Conservation (phyloP, 2,888 invertebrate species). For the Leptodirus hochenwartii region DNA sequence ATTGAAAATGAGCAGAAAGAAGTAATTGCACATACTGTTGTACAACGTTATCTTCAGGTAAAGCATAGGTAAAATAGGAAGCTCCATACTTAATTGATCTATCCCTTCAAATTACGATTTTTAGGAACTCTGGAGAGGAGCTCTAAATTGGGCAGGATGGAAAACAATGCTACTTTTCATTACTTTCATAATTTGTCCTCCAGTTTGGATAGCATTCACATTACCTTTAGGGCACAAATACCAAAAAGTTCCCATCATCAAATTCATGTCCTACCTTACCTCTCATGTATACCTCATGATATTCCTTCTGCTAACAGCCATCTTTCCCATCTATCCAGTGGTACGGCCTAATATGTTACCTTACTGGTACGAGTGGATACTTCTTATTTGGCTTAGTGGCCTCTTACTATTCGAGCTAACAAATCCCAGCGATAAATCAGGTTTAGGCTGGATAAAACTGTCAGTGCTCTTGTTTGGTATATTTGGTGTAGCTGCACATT, state of each 20-base stretch:
- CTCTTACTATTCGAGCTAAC: slow-evolving; percentile 90
- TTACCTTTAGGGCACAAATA: slow-evolving; percentile 88
- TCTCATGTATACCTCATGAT: slow-evolving; percentile 96
- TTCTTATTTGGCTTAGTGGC: slow-evolving; percentile 89
- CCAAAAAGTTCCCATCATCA: slow-evolving; percentile 97
- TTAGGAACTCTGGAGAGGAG: slow-evolving; percentile 95
- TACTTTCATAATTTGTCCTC: slow-evolving; percentile 83
- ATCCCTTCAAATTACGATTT: slow-evolving; percentile 15
- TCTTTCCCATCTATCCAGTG: slow-evolving; percentile 73
- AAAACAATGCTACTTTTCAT: slow-evolving; percentile 86
- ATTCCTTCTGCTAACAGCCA: slow-evolving; percentile 76
- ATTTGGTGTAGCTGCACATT: slow-evolving; percentile 78
- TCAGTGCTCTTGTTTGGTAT: slow-evolving; percentile 75
- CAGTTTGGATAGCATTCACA: slow-evolving; percentile 91
- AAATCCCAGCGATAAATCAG: slow-evolving; percentile 94
- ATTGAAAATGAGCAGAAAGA: slow-evolving; percentile 99
- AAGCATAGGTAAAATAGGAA: slow-evolving; percentile 42
- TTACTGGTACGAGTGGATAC: slow-evolving; percentile 91
- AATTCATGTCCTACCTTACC: slow-evolving; percentile 98
- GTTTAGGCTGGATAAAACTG: slow-evolving; percentile 85
- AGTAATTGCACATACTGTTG: slow-evolving; percentile 91
- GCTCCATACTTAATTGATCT: too few relatives aligned
- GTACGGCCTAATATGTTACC: slow-evolving; percentile 65
- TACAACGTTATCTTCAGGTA: slow-evolving; percentile 89
- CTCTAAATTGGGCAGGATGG: slow-evolving; percentile 91